Base-by-base conservation (phyloP, 2,797 vertebrate genomes). In the Sciurus carolinensis region DNA sequence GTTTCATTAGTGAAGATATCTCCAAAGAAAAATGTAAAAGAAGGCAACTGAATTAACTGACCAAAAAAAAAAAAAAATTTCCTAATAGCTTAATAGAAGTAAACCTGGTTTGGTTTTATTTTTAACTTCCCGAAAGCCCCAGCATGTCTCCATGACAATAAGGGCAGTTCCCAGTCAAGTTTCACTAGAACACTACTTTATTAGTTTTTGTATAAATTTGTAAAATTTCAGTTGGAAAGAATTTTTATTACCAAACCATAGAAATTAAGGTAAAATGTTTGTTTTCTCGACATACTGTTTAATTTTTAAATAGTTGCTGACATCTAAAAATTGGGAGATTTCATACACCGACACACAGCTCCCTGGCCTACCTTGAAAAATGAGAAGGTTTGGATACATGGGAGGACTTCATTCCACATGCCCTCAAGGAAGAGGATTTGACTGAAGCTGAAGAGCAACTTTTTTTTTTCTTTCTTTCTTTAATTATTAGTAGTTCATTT, bases 261-360 rank as follows among this genome's bases (percentile, higher is more conserved):
- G 42, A 76, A 93, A 26, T 57, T 90, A 50, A 73, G 77, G 84
- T 79, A 81, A 84, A 72, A 62, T 73, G n/a, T 72, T 80, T 54
- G 52, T 54, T 57, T 57, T 57, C 54, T 57, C 17, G 18, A 57
- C 54, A 57, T 57, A 57, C 54, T 22, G 20, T 57, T 57, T 57
- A 57, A 57, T 22, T 57, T 22, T 57, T 57, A 57, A 57, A 57
- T 57, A 57, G 54, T 57, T 57, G 54, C 7, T 57, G 20, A 54
- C 54, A 57, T 57, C 54, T 57, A 57, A 57, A 57, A 57, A 18
- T 57, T 57, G 54, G 20, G 7, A 57, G 20, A 57, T 57, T 22
- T 57, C 54, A 57, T 57, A 57, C 54, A 22, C 20, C 22, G 2
- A 57, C 54, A 22, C 54, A 57, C 52, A 54, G 14, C 14, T 52